Conservation (phyloP, 1,140 invertebrate species). For the Aleiodes sp. region DNA sequence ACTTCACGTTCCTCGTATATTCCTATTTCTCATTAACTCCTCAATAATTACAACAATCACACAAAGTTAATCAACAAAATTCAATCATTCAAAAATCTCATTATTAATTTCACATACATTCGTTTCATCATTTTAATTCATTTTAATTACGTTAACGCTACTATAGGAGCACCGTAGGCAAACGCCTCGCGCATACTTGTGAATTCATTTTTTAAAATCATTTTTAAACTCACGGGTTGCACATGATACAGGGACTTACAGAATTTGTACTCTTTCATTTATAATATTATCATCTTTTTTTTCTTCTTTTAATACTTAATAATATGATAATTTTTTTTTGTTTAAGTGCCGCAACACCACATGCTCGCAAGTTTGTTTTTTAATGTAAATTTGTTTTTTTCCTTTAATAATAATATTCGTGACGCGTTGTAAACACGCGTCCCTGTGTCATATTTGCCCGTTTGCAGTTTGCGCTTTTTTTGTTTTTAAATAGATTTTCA, state of each 20-base stretch:
- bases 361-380: constrained; percentile 25
- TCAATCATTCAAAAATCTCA: constrained; percentile 16
- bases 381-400: constrained; percentile 19
- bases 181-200: constrained; percentile 1
- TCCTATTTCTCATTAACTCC: not conserved
- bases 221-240: constrained; percentile 42
- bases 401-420: constrained; percentile 10
- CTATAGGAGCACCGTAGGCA: constrained; percentile 33
- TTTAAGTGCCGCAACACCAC: not conserved
- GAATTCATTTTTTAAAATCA: constrained; percentile 16
- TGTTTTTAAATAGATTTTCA: not conserved
- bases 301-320: constrained; percentile 22
- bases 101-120: not conserved
- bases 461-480: constrained; percentile 22
- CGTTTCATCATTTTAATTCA: too few species aligned
- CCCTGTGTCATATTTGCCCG: constrained; percentile 25
- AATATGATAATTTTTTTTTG: constrained; percentile 9
- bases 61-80: constrained; percentile 11
- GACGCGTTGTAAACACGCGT: constrained; percentile 27
- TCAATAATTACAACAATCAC: not conserved
- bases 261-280: constrained; percentile 64
- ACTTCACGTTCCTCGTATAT: not conserved
- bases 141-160: constrained; percentile 13
- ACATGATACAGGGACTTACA: constrained; percentile 54
- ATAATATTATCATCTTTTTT: constrained; percentile 36